Conservation (phyloP, 2,888 invertebrate genomes). For the Hydrotaea diabolus region DNA sequence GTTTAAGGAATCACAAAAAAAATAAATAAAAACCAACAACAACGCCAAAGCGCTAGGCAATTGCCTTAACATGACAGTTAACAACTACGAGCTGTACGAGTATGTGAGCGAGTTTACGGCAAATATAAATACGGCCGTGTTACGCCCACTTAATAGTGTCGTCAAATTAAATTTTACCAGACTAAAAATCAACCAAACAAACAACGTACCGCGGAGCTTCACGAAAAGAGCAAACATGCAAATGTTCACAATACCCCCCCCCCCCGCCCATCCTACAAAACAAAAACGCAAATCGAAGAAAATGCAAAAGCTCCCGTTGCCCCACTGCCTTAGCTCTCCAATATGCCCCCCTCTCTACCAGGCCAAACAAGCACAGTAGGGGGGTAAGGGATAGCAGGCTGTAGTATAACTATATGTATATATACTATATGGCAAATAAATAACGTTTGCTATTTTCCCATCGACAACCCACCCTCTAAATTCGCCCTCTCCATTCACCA, state of each 20-base stretch:
- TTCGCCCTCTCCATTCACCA: slow-evolving; percentile 5
- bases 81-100: slow-evolving; percentile 6
- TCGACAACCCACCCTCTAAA: slow-evolving; percentile 5
- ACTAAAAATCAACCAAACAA: slow-evolving; percentile 14
- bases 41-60: slow-evolving; percentile 47
- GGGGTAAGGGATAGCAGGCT: not conserved
- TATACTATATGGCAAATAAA: slow-evolving; percentile 60
- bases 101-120: slow-evolving; percentile 16
- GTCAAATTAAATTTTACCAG: slow-evolving; percentile 67
- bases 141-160: slow-evolving; percentile 68
- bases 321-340: not conserved
- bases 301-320: not conserved
- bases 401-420: not conserved
- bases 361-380: slow-evolving; percentile 39
- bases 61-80: slow-evolving; percentile 64
- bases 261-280: not conserved
- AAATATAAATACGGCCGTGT: slow-evolving; percentile 56
- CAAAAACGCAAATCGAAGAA: not conserved
- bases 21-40: not conserved
- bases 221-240: slow-evolving; percentile 62
- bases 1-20: slow-evolving; percentile 36
- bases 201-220: slow-evolving; percentile 2
- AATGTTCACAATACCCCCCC: slow-evolving; percentile 6
- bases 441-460: slow-evolving; percentile 65
- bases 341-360: slow-evolving; percentile 21